phyloP scores from a whole-genome alignment of 2,797 vertebrate species.

The Peromyscus eremicus region DNA sequence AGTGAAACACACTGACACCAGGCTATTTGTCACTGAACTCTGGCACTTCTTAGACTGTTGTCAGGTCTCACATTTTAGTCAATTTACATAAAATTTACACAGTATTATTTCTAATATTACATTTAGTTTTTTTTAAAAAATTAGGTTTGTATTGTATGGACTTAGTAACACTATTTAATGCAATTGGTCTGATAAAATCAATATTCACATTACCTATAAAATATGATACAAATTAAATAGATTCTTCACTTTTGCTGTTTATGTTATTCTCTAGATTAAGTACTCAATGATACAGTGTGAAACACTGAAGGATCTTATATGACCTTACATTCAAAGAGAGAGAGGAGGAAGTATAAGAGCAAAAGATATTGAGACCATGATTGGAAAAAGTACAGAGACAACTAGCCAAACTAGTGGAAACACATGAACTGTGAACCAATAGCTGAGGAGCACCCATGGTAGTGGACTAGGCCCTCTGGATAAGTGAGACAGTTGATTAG shows the following conservation, averaged over 20 bases:
- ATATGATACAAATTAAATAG: background rate
- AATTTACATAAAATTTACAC: background rate
- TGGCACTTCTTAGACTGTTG: conserved; percentile 6
- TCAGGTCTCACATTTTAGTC: background rate
- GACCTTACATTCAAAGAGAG: background rate
- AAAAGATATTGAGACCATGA: no score
- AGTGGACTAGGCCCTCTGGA: no score
- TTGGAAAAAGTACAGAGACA: no score
- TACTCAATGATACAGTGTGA: background rate
- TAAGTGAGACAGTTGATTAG: no score
- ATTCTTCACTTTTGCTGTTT: background rate
- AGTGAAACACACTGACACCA: background rate
- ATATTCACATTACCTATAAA: background rate
- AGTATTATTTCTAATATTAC: no score
- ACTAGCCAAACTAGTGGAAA: no score
- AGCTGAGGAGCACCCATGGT: no score
- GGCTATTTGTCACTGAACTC: conserved; percentile 6
- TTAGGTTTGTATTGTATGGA: background rate
- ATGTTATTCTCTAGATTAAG: background rate
- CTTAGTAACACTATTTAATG: background rate
- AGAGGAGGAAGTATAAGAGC: no score
- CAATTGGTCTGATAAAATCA: background rate
- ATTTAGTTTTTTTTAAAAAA: no score
- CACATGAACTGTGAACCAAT: no score
- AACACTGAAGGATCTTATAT: background rate